Base-by-base conservation (phyloP, 2,113 vertebrate genomes). In the Synodontis membranacea region DNA sequence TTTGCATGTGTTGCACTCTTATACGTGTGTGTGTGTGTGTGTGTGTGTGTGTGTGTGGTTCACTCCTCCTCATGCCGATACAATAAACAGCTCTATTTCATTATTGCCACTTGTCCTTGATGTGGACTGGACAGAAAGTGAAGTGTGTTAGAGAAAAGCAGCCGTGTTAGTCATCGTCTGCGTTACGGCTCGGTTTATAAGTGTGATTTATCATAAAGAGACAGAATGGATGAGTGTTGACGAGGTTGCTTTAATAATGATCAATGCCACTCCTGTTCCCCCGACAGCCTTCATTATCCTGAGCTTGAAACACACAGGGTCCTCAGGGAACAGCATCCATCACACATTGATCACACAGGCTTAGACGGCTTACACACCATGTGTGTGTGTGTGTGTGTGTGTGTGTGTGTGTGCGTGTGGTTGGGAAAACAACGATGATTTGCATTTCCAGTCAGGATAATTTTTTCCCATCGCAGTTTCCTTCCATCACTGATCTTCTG, bases 171-270 rank as follows among this genome's bases (percentile, higher is more conserved):
- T 76, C n/a, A 58, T 64, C 82, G n/a, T 46, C 58, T 84, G 48
- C 60, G 46, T 70, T 2, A 5, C 58, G 28, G n/a, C 7, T 17
- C 37, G 70, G 78, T 62, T 70, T 80, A 82, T 72, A 58, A 42
- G 75, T 31, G 84, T 50, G 81, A 89, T 88, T 78, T 48, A 89
- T 89, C 76, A 86, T 34, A 60, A 74, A 34, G 42, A 58, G 39
- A 75, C 68, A 11, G 54, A 84, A 60, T 52, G 46, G 31, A 83
- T 44, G 80, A 76, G 34, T 85, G 86, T 62, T 58, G 60, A 80
- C 79, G 66, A 52, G 48, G 68, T 42, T 84, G 66, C 74, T 88
- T 83, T 88, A 89, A 80, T 80, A 89, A 89, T 86, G 84, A 88
- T 80, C 56, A 74, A 56, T 83, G 56, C 80, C 80, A 80, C 80